phyloP scores from a whole-genome alignment of 2,888 invertebrate species.

The Ypsolopha scabrella region DNA sequence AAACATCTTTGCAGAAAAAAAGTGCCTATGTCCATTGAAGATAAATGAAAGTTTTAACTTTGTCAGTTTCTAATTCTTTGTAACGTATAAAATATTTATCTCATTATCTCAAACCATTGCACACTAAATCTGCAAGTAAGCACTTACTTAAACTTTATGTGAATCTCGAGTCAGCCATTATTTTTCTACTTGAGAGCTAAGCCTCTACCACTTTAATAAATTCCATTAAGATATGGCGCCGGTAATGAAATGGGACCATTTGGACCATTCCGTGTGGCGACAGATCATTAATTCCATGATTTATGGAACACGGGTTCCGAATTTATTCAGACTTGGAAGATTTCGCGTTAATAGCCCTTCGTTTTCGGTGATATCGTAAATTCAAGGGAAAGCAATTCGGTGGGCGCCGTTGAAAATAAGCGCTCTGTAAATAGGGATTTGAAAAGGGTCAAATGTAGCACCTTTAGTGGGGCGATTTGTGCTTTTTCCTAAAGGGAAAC shows the following conservation, averaged over 20 bases:
- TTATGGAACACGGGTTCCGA: slow-evolving; percentile 5
- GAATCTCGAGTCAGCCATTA: background rate
- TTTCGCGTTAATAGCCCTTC: slow-evolving; percentile 14
- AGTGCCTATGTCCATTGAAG: too few species aligned
- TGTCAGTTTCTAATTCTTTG: too few species aligned
- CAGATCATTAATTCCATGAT: slow-evolving; percentile 7
- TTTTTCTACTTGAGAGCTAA: background rate
- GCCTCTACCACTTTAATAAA: background rate
- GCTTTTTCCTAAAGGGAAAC: background rate
- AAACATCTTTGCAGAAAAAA: too few species aligned
- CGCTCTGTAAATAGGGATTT: background rate
- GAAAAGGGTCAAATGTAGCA: background rate
- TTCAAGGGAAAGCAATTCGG: slow-evolving; percentile 14
- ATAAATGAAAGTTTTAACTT: too few species aligned
- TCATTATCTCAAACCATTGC: too few species aligned
- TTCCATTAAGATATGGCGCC: slow-evolving; percentile 2
- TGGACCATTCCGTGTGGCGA: background rate
- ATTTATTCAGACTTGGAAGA: slow-evolving; percentile 11
- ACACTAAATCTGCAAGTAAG: too few species aligned
- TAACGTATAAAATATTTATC: too few species aligned
- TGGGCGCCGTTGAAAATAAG: slow-evolving; percentile 1
- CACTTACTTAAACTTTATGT: background rate
- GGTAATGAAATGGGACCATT: slow-evolving; percentile 1
- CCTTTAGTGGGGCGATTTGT: background rate
- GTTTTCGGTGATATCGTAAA: slow-evolving; percentile 12